Percentiles rank a stretch among this genome's conserved stretches.
Conservation (phyloP, 2,888 invertebrate genomes). For the Rhyacophila evoluta region DNA sequence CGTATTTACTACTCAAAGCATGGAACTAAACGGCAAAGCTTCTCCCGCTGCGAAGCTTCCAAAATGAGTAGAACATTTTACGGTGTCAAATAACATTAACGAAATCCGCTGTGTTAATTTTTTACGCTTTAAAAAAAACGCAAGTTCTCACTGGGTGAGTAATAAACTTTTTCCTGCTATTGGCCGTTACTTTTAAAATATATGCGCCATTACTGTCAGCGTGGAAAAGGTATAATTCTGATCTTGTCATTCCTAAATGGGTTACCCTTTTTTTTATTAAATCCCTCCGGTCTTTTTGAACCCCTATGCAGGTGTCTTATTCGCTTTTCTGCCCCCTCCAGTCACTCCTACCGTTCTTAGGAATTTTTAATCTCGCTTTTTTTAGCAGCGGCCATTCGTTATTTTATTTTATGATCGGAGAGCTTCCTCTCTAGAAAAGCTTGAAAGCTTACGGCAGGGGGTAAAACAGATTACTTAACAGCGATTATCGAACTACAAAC, state of each 20-base stretch:
- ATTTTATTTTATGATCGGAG: constrained; percentile 41
- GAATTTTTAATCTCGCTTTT: constrained; percentile 48
- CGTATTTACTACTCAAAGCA: neutral
- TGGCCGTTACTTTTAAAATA: constrained; percentile 23
- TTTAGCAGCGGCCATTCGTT: constrained; percentile 29
- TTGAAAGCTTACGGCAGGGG: neutral
- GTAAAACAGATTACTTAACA: neutral
- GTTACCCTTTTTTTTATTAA: constrained; percentile 43
- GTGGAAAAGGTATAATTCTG: constrained; percentile 38
- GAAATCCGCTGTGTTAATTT: constrained; percentile 13
- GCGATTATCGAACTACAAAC: neutral
- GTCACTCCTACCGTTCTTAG: constrained; percentile 20
- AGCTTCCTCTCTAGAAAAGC: neutral
- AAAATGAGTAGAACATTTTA: constrained; percentile 8
- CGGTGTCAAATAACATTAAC: constrained; percentile 22
- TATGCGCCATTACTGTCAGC: constrained; percentile 29
- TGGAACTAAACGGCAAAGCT: neutral
- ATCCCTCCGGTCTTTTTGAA: constrained; percentile 20
- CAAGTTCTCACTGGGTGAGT: constrained; percentile 15
- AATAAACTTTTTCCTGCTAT: constrained; percentile 26
- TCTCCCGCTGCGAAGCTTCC: neutral
- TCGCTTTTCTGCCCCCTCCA: neutral
- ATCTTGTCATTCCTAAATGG: constrained; percentile 42
- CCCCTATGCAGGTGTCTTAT: constrained; percentile 17
- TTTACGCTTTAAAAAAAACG: constrained; percentile 20